Base-by-base conservation (phyloP, 2,113 vertebrate species). In the Strix uralensis region DNA sequence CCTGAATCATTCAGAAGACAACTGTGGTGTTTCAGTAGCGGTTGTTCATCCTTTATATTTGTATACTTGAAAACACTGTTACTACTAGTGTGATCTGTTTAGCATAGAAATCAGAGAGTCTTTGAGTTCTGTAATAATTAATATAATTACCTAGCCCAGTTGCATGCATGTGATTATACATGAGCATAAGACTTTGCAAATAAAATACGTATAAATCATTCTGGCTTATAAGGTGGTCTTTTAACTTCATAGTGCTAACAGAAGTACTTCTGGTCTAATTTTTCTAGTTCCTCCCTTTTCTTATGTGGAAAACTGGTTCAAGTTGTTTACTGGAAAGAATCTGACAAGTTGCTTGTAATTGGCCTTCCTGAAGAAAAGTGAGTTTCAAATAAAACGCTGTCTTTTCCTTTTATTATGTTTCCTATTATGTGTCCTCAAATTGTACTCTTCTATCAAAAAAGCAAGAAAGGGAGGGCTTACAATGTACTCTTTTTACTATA, bases 251-350 rank as follows among this genome's bases (percentile, higher is more conserved):
- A 16, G 10, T 63, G 23, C 61, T 95, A 85, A 96, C 46, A 71
- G 77, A 97, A 88, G 25, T 86, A 79, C 59, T 96, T 92, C 44
- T 96, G 63, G 26, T 69, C 97, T 91, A 23, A n/a, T 96, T 96
- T 91, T 97, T 97, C 61, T 92, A 99, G 99, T 93, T 99, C 99
- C 2, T 99, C 99, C 51, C 98, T 99, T 13, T 96, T 99, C 92
- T 98, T 99, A 80, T 98, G 98, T 57, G 98, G 97, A 75, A 98
- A 99, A 92, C 96, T 99, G 97, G 98, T 99, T 63, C 99, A 99
- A 78, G 98, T 99, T 87, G 98, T 99, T 97, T 99, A 99, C 98
- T 99, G 99, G 99, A 99, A 99, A 94, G 99, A 99, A 70, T 98
- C 91, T 90, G 98, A 98, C 93, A 99, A 99, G 87, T 98, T 99